A percentile compares a stretch with the other conserved stretches of the same genome.
phyloP scores from a whole-genome alignment of 2,888 invertebrate genomes.

The Tetheella fluctuosa region DNA sequence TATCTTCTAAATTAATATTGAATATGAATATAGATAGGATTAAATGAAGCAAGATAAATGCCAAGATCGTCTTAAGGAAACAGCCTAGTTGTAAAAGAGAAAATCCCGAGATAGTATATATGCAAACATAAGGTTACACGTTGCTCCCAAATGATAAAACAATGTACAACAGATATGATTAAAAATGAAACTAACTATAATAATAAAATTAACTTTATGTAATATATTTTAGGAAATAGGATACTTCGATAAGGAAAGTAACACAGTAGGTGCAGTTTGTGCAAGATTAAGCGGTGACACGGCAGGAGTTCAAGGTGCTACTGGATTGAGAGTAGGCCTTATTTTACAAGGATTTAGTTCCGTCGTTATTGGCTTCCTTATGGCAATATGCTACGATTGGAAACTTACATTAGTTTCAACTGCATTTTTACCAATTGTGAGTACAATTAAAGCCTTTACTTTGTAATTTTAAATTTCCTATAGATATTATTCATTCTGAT shows the following conservation, averaged over 20 bases:
- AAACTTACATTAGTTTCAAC: conserved; percentile 85
- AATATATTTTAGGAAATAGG: conserved; percentile 81
- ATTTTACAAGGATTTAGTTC: conserved; percentile 86
- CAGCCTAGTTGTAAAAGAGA: too few relatives aligned
- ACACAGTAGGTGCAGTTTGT: conserved; percentile 86
- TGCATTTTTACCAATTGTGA: conserved; percentile 84
- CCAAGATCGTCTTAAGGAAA: too few relatives aligned
- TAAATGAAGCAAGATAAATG: too few relatives aligned
- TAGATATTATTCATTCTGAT: not conserved
- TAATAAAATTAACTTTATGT: too few relatives aligned
- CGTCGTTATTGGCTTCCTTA: conserved; percentile 82
- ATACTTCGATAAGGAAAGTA: conserved; percentile 85
- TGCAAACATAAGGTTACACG: too few relatives aligned
- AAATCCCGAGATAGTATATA: too few relatives aligned
- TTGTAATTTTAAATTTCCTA: not conserved
- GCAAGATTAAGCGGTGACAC: conserved; percentile 86
- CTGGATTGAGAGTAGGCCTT: conserved; percentile 84
- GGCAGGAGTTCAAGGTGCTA: conserved; percentile 86
- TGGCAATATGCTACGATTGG: conserved; percentile 85
- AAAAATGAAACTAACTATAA: too few relatives aligned
- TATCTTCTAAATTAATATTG: too few relatives aligned
- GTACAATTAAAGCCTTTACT: conserved; percentile 33
- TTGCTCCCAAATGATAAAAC: too few relatives aligned
- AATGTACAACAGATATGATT: too few relatives aligned
- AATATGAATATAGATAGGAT: too few relatives aligned